A percentile compares a stretch with the other conserved stretches of the same genome.
Conservation (phyloP, 2,888 invertebrate species). For the Tetrapedia diversipes region DNA sequence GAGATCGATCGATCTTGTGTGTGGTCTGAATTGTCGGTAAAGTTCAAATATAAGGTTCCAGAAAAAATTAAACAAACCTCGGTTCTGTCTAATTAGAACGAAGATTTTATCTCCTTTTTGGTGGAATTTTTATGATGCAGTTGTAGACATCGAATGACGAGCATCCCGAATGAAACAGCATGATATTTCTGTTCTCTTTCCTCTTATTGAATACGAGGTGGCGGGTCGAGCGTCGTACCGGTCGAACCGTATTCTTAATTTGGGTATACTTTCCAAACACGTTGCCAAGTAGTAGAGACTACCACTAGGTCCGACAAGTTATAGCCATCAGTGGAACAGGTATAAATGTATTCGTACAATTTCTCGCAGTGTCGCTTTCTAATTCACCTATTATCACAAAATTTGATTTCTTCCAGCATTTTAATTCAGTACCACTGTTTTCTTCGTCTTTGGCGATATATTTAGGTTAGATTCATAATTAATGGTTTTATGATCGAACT, state of each 20-base stretch:
- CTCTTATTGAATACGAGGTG: neutral
- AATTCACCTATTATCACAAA: constrained; percentile 19
- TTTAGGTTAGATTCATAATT: too few relatives aligned
- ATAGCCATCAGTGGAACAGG: constrained; percentile 13
- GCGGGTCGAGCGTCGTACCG: neutral
- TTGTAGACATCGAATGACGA: constrained; percentile 16
- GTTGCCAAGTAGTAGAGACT: constrained; percentile 38
- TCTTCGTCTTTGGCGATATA: too few relatives aligned
- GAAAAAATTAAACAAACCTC: neutral
- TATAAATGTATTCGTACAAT: constrained; percentile 14
- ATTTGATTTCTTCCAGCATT: neutral
- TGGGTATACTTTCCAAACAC: constrained; percentile 42
- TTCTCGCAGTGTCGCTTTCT: constrained; percentile 17
- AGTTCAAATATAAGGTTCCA: neutral
- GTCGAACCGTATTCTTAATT: constrained; percentile 16
- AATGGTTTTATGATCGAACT: too few relatives aligned
- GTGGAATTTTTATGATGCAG: constrained; percentile 48
- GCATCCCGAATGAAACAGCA: neutral
- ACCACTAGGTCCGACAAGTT: constrained; percentile 2
- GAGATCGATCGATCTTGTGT: constrained; percentile 10
- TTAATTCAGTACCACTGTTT: neutral
- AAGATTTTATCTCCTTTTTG: neutral
- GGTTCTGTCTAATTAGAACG: neutral
- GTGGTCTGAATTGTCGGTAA: neutral
- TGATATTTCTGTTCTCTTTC: neutral